phyloP scores from a whole-genome alignment of 2,888 invertebrate genomes.

The Malthinus flaveolus region DNA sequence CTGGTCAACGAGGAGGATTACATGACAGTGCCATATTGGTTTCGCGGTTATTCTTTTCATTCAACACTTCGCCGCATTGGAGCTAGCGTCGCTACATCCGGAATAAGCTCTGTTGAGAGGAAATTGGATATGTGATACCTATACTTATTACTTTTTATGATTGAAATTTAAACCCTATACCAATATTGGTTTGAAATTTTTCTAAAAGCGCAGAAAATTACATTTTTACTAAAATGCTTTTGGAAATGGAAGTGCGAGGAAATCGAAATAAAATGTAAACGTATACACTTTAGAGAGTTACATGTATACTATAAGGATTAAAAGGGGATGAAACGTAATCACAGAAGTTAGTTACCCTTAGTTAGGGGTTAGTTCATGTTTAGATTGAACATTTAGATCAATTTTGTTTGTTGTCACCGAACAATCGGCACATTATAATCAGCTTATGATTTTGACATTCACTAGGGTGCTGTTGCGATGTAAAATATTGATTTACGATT shows the following conservation, averaged over 20 bases:
- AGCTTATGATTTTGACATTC: slow-evolving; percentile 38
- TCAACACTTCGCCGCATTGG: slow-evolving; percentile 33
- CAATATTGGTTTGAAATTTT: too few species aligned
- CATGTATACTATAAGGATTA: slow-evolving; percentile 5
- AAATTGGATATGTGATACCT: slow-evolving; percentile 53
- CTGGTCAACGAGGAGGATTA: slow-evolving; percentile 40
- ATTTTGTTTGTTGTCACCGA: slow-evolving; percentile 55
- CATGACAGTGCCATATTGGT: slow-evolving; percentile 48
- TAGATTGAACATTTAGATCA: slow-evolving; percentile 56
- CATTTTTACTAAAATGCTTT: background rate
- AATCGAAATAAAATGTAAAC: background rate
- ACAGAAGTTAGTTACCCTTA: slow-evolving; percentile 50
- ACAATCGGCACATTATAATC: slow-evolving; percentile 55
- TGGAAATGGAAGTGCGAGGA: background rate
- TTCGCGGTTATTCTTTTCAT: slow-evolving; percentile 37
- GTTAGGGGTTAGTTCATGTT: slow-evolving; percentile 51
- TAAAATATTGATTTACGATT: slow-evolving; percentile 22
- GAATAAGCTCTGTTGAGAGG: slow-evolving; percentile 41
- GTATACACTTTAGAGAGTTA: background rate
- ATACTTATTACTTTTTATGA: slow-evolving; percentile 36
- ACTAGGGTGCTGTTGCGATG: slow-evolving; percentile 16
- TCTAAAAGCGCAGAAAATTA: too few species aligned
- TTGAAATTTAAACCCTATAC: slow-evolving; percentile 1
- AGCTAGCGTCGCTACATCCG: slow-evolving; percentile 36
- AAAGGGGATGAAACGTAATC: slow-evolving; percentile 49